These are phyloP conservation scores for Osedax fenrisi DNA, from an alignment of 2,888 invertebrate genomes.

Conservation along the genomic window DNA sequence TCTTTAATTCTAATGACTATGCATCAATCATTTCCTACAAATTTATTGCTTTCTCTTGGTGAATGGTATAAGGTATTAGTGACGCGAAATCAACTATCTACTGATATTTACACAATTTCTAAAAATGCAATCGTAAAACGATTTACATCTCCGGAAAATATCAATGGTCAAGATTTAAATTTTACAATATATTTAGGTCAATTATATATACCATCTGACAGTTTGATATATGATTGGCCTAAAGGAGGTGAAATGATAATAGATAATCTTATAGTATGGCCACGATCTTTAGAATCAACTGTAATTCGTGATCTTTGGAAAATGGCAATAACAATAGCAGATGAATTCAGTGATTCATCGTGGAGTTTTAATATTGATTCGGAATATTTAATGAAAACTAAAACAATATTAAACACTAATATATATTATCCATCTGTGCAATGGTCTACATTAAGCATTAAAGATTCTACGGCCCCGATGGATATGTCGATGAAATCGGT, in stretches of 20 bases:
- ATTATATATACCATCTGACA: neutral
- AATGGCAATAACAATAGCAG: constrained; percentile 36
- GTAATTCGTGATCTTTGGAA: constrained; percentile 36
- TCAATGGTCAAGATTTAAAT: too few relatives aligned
- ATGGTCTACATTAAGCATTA: too few relatives aligned
- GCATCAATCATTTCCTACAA: too few relatives aligned
- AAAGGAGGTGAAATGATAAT: neutral
- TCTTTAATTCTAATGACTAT: too few relatives aligned
- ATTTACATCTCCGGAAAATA: neutral
- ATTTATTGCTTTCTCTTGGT: neutral
- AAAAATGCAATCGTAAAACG: neutral
- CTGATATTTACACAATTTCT: neutral
- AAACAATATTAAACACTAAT: too few relatives aligned
- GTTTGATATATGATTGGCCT: neutral
- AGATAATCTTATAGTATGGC: neutral
- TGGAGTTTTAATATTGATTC: neutral
- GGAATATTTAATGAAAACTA: too few relatives aligned
- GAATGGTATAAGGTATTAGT: neutral
- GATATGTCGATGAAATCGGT: too few relatives aligned
- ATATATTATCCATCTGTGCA: too few relatives aligned
- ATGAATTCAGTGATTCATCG: neutral
- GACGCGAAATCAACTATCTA: neutral
- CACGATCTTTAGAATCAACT: constrained; percentile 35
- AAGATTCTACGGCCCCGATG: too few relatives aligned
- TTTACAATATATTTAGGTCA: too few relatives aligned